phyloP scores from a whole-genome alignment of 2,888 invertebrate species.

The Ryuthela nishihirai region DNA sequence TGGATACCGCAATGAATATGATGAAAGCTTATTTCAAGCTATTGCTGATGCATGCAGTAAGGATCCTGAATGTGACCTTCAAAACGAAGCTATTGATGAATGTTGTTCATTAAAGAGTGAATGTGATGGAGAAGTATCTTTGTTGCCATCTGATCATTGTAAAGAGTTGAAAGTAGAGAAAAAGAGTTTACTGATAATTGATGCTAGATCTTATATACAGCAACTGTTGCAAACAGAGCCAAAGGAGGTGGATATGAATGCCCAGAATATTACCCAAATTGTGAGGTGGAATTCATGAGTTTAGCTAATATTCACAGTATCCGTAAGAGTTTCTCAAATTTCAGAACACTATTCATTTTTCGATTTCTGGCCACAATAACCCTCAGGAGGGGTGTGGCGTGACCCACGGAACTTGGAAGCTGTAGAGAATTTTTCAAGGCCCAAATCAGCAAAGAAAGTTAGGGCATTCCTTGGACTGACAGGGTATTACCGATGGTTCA shows the following conservation, averaged over 20 bases:
- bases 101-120: constrained; percentile 10
- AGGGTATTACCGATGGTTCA: too few relatives aligned
- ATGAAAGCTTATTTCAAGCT: constrained; percentile 81
- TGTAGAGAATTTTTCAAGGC: too few relatives aligned
- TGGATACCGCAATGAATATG: constrained; percentile 87
- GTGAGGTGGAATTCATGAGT: constrained; percentile 96
- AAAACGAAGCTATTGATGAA: constrained; percentile 4
- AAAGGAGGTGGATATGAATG: constrained; percentile 97
- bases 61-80: constrained; percentile 21
- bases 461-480: too few relatives aligned
- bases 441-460: too few relatives aligned
- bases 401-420: too few relatives aligned
- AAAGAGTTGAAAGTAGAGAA: too few relatives aligned
- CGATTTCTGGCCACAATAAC: too few relatives aligned
- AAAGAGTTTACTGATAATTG: constrained; percentile 79
- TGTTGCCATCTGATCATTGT: too few relatives aligned
- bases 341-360: constrained; percentile 66
- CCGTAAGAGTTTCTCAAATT: constrained; percentile 82
- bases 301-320: constrained; percentile 96
- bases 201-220: constrained; percentile 93
- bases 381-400: too few relatives aligned
- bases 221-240: constrained; percentile 92
- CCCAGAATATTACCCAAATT: constrained; percentile 88
- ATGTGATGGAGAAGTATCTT: constrained; percentile 6
- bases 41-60: constrained; percentile 71